A percentile compares a stretch with the other conserved stretches of the same genome.
Evolutionary conservation across 2,113 vertebrate genomes (phyloP).

Genomic region (Apistogramma diplotaenia): DNA sequence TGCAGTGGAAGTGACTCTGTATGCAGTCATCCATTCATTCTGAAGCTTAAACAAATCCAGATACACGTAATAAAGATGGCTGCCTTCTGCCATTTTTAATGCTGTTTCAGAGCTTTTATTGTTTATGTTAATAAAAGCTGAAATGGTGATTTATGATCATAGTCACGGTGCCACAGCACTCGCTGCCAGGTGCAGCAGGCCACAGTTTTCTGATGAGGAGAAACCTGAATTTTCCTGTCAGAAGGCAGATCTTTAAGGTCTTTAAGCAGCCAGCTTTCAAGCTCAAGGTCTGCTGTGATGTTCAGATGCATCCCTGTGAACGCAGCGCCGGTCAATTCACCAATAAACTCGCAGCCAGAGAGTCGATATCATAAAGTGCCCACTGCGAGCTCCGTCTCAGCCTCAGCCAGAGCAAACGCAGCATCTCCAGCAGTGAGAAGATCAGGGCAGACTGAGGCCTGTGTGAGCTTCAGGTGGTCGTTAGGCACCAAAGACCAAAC

Average conservation of each 20-base stretch:
- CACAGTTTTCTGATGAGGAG: background rate
- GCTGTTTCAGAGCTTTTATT: too few relatives aligned
- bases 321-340: too few relatives aligned
- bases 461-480: background rate
- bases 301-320: background rate
- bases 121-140: background rate
- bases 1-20: too few relatives aligned
- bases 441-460: background rate
- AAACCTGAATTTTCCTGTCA: background rate
- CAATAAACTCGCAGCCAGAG: background rate
- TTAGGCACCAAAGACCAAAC: fast-evolving
- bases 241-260: background rate
- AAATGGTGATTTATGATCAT: background rate
- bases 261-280: background rate
- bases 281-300: background rate
- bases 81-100: too few relatives aligned
- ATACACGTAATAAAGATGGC: too few relatives aligned
- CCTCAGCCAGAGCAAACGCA: background rate
- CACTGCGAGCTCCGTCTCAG: too few relatives aligned
- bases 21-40: too few relatives aligned
- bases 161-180: background rate
- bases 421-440: background rate
- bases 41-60: too few relatives aligned
- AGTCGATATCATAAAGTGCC: background rate
- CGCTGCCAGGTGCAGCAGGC: background rate